Evolutionary conservation across 2,797 vertebrate species (phyloP).

Genomic region (Psittacula derbiana): DNA sequence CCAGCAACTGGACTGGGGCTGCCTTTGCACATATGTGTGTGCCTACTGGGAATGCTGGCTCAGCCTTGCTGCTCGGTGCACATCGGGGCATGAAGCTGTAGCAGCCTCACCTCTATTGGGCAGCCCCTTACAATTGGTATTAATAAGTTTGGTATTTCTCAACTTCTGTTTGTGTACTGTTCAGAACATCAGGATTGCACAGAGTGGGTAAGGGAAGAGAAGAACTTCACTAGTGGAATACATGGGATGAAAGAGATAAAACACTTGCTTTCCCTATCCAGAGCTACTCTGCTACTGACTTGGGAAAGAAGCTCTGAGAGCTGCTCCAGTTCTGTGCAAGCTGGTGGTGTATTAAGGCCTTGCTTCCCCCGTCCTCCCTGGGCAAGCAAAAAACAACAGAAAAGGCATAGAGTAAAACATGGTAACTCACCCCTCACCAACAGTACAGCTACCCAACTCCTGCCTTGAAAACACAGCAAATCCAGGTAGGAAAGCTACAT

Average conservation of each 20-base stretch:
- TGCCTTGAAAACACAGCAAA: not conserved
- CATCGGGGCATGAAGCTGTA: rapidly evolving
- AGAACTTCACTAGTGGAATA: not conserved
- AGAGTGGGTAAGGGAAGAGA: rapidly evolving
- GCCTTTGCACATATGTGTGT: rapidly evolving
- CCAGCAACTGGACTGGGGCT: rapidly evolving
- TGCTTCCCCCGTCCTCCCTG: not conserved
- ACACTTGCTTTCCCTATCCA: not conserved
- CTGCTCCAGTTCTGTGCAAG: not conserved
- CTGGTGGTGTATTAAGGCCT: not conserved
- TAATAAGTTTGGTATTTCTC: not conserved
- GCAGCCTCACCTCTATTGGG: not conserved
- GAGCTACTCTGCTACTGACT: not conserved
- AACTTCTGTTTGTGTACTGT: rapidly evolving
- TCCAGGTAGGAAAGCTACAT: rapidly evolving
- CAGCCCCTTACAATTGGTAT: not conserved
- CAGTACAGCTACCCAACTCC: not conserved
- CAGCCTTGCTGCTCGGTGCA: not conserved
- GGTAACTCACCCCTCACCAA: rapidly evolving
- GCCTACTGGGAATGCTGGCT: not conserved
- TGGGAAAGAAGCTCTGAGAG: not conserved
- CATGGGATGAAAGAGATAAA: not conserved
- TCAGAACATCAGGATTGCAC: rapidly evolving
- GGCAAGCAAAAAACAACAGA: not conserved
- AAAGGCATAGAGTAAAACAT: rapidly evolving